Percentiles rank a stretch among this genome's conserved stretches.
Conservation (phyloP, 1,140 invertebrate genomes). For the Drosophila pseudoobscura region DNA sequence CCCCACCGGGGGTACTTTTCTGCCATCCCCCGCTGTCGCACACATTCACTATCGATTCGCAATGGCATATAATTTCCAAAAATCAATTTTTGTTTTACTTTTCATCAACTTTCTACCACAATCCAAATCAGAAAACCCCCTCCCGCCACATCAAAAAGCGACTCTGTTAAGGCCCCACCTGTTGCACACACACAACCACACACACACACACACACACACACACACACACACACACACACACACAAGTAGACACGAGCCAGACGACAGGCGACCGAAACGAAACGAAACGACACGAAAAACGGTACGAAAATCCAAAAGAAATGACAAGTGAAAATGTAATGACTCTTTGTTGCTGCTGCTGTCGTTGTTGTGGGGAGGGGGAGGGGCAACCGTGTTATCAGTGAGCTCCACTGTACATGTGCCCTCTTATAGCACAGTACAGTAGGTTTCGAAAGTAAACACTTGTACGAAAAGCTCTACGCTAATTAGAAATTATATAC, state of each 20-base stretch:
- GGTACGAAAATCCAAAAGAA: slow-evolving; percentile 36
- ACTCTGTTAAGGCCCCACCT: slow-evolving; percentile 44
- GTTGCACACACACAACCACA: slow-evolving; percentile 34
- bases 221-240: slow-evolving; percentile 11
- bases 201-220: slow-evolving; percentile 11
- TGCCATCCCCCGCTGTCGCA: too few relatives aligned
- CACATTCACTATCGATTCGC: too few relatives aligned
- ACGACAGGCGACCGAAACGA: slow-evolving; percentile 9
- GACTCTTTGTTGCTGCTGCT: slow-evolving; percentile 18
- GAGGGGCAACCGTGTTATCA: slow-evolving; percentile 43
- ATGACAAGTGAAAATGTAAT: slow-evolving; percentile 52
- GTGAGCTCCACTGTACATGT: slow-evolving; percentile 14
- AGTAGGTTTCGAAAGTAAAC: slow-evolving; percentile 25
- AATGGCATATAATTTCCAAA: too few relatives aligned
- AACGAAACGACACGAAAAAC: slow-evolving; percentile 6
- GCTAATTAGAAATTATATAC: neutral
- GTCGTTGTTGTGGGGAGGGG: slow-evolving; percentile 24
- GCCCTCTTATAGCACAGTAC: neutral
- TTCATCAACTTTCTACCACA: slow-evolving; percentile 73
- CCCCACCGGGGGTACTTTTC: too few relatives aligned
- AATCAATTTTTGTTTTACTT: slow-evolving; percentile 17
- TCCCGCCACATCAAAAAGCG: neutral
- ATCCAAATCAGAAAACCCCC: neutral
- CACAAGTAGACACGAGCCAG: slow-evolving; percentile 1
- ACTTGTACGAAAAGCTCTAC: neutral